Percentiles rank a stretch among this genome's conserved stretches.
These are phyloP conservation scores for Oceanites oceanicus DNA, from an alignment of 2,113 vertebrate genomes.

Conservation along the genomic window DNA sequence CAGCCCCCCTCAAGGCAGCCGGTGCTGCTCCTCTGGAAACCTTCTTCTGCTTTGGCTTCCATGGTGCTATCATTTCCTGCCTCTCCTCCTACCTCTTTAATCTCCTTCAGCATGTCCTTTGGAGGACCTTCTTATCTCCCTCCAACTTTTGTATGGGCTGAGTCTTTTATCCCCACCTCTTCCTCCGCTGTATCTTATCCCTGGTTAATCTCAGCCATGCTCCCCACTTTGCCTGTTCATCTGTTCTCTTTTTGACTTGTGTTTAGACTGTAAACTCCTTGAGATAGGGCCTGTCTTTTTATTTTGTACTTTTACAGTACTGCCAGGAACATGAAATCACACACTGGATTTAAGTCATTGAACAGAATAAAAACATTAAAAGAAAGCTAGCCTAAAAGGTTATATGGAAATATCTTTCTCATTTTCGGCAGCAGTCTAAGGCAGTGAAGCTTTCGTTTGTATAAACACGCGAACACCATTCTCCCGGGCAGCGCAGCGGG, in stretches of 20 bases:
- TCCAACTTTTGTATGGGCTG: slow-evolving; percentile 7
- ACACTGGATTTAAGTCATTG: not conserved
- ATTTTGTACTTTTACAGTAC: not conserved
- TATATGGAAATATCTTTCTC: not conserved
- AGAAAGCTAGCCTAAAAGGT: not conserved
- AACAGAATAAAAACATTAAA: slow-evolving; percentile 20
- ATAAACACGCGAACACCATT: not conserved
- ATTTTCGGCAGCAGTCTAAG: not conserved
- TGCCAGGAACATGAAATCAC: slow-evolving; percentile 4
- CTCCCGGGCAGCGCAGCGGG: fast-evolving
- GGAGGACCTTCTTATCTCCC: slow-evolving; percentile 53
- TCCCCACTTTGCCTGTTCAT: not conserved
- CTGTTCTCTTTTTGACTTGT: not conserved
- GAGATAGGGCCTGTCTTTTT: not conserved
- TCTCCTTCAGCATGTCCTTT: slow-evolving; percentile 4
- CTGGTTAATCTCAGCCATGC: slow-evolving; percentile 11
- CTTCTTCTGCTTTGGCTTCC: slow-evolving; percentile 28
- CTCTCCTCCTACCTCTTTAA: slow-evolving; percentile 49
- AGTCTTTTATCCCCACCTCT: slow-evolving; percentile 35
- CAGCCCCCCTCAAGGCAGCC: not conserved
- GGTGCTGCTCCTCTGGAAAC: not conserved
- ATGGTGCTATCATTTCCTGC: slow-evolving; percentile 29
- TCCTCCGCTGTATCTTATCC: slow-evolving; percentile 29
- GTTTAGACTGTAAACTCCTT: slow-evolving; percentile 18
- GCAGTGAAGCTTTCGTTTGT: not conserved